Evolutionary conservation across 2,797 vertebrate genomes (phyloP).

Genomic region (Thalassophryne amazonica): DNA sequence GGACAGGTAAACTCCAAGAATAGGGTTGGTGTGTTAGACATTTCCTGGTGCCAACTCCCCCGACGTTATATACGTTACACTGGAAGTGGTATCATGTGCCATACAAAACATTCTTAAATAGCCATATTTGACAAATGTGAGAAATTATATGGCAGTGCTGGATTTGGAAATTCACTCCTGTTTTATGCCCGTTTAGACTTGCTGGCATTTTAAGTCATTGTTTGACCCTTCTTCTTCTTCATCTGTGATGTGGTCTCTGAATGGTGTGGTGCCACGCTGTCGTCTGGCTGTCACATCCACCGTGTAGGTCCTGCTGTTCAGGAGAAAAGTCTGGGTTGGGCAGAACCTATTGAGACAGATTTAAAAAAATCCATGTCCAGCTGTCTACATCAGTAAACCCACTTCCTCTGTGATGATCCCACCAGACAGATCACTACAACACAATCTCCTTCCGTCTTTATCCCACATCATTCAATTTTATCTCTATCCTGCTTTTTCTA

Average conservation of each 20-base stretch:
- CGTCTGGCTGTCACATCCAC: constrained; percentile 60
- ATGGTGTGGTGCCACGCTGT: constrained; percentile 45
- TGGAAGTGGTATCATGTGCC: too few relatives aligned
- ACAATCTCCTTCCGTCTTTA: constrained; percentile 6
- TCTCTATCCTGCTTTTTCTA: constrained; percentile 20
- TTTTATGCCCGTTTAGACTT: neutral
- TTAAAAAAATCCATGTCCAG: constrained; percentile 66
- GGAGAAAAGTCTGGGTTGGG: constrained; percentile 52
- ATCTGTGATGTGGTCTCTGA: constrained; percentile 29
- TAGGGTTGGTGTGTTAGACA: too few relatives aligned
- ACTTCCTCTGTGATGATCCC: constrained; percentile 41
- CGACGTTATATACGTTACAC: too few relatives aligned
- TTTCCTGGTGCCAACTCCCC: too few relatives aligned
- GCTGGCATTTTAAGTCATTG: constrained; percentile 19
- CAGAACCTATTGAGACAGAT: constrained; percentile 70
- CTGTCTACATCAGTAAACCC: constrained; percentile 62
- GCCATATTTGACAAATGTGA: too few relatives aligned
- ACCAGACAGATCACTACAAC: constrained; percentile 36
- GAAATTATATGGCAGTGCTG: too few relatives aligned
- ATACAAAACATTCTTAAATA: too few relatives aligned
- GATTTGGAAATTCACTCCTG: too few relatives aligned
- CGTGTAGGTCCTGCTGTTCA: constrained; percentile 44
- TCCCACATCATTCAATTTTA: constrained; percentile 29
- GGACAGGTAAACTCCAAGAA: too few relatives aligned
- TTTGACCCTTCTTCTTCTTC: constrained; percentile 3